Evolutionary conservation across 2,888 invertebrate genomes (phyloP).

Genomic region (Eupithecia dodoneata): DNA sequence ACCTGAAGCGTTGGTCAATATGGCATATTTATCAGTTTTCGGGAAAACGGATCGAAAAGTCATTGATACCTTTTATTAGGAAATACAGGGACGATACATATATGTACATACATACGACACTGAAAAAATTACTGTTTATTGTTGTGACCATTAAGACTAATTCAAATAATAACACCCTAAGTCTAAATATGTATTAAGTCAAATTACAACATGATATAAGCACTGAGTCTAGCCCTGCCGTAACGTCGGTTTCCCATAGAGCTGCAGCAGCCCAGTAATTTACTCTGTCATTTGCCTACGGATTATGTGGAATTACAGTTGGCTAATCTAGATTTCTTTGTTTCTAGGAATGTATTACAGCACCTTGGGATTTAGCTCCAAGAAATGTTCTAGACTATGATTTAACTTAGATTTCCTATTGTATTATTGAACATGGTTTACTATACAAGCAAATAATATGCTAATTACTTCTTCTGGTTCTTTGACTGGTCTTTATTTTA

Average conservation of each 20-base stretch:
- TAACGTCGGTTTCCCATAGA: conserved; percentile 59
- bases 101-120: too few relatives aligned
- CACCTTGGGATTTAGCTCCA: not conserved
- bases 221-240: conserved; percentile 41
- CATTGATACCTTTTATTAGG: not conserved
- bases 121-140: not conserved
- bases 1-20: not conserved
- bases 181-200: not conserved
- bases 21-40: not conserved
- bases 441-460: not conserved
- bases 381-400: not conserved
- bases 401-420: not conserved
- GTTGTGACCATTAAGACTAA: not conserved
- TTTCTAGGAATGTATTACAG: conserved; percentile 30
- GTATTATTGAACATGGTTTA: too few relatives aligned
- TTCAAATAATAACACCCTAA: not conserved
- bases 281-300: conserved; percentile 54
- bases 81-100: not conserved
- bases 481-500: not conserved
- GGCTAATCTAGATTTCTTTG: conserved; percentile 51
- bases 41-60: not conserved
- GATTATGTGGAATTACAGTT: conserved; percentile 58
- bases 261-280: conserved; percentile 52
- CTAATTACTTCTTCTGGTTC: not conserved
- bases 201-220: not conserved